Evolutionary conservation across 2,888 invertebrate species (phyloP).

Genomic region (Limulus polyphemus): DNA sequence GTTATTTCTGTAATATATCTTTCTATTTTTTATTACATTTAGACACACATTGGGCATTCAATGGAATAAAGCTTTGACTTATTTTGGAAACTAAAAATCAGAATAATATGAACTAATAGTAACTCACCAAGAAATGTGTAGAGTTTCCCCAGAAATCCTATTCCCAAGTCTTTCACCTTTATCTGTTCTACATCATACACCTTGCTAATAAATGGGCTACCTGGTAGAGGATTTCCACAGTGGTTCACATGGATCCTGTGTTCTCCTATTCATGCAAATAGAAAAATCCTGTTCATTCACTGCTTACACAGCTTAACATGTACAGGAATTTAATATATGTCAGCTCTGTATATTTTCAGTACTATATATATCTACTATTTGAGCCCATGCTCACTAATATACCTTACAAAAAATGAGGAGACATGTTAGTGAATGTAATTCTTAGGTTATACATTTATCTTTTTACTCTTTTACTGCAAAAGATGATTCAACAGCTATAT

Average conservation of each 20-base stretch:
- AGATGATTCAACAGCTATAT: too few relatives aligned
- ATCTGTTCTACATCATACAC: slow-evolving; percentile 90
- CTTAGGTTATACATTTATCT: too few relatives aligned
- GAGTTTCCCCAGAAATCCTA: slow-evolving; percentile 66
- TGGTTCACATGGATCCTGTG: slow-evolving; percentile 78
- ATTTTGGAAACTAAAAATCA: neutral
- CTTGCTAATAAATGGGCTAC: slow-evolving; percentile 88
- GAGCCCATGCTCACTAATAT: too few relatives aligned
- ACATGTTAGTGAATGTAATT: too few relatives aligned
- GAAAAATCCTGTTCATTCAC: slow-evolving; percentile 5
- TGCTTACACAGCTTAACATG: neutral
- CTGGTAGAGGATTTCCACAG: slow-evolving; percentile 58
- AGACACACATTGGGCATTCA: neutral
- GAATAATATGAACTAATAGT: neutral
- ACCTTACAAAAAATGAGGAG: too few relatives aligned
- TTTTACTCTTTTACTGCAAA: too few relatives aligned
- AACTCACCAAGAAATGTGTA: slow-evolving; percentile 71
- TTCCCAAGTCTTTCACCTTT: slow-evolving; percentile 78
- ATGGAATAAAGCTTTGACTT: neutral
- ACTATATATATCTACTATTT: too few relatives aligned
- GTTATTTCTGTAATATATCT: too few relatives aligned
- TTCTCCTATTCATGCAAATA: slow-evolving; percentile 47
- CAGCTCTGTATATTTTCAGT: too few relatives aligned
- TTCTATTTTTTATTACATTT: too few relatives aligned
- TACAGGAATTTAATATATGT: neutral